These are phyloP conservation scores for Axis porcinus DNA, from an alignment of 2,113 vertebrate species.

Conservation along the genomic window DNA sequence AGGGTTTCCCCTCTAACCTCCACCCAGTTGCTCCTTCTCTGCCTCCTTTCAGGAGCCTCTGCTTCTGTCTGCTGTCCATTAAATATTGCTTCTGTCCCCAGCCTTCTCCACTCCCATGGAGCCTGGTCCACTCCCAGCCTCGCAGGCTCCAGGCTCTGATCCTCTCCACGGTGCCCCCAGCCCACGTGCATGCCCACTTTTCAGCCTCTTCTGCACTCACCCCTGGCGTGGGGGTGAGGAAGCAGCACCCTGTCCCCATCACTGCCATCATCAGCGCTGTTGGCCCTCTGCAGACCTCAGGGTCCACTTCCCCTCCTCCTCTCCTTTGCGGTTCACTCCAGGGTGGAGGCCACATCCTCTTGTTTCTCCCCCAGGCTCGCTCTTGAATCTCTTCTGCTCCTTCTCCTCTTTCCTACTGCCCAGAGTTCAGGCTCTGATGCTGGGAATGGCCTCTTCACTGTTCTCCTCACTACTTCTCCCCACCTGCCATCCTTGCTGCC, in stretches of 20 bases:
- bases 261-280: too few species aligned
- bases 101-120: accelerated
- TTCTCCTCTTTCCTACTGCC: background rate
- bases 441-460: accelerated
- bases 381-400: background rate
- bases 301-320: background rate
- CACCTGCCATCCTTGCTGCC: too few species aligned
- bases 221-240: accelerated
- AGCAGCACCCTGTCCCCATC: background rate
- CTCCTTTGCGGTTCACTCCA: background rate
- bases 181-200: accelerated
- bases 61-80: background rate
- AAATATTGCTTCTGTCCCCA: background rate
- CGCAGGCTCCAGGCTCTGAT: background rate
- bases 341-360: background rate
- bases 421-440: background rate
- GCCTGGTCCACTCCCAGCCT: background rate
- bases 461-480: background rate
- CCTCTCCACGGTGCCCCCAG: background rate
- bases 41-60: background rate
- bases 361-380: background rate
- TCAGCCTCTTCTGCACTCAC: background rate
- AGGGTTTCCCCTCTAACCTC: too few species aligned
- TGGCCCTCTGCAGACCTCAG: background rate
- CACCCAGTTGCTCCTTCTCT: background rate